Percentiles rank a stretch among this genome's conserved stretches.
Conservation (phyloP, 2,888 invertebrate genomes). For the Bugula neritina region DNA sequence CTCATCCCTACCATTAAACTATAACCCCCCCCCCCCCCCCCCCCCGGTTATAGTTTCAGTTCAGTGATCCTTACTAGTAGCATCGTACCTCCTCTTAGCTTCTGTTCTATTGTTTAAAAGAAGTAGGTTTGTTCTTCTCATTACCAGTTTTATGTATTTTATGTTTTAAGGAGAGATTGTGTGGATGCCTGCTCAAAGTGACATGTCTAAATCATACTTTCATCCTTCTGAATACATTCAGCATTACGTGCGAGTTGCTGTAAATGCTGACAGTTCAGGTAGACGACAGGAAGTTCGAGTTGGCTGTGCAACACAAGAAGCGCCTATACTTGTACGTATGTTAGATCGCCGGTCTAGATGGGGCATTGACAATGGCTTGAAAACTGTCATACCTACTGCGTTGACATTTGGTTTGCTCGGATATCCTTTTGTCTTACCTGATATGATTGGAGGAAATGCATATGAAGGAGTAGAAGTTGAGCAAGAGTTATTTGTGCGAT, state of each 20-base stretch:
- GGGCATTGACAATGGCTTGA: slow-evolving; percentile 69
- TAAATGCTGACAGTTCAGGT: slow-evolving; percentile 34
- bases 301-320: slow-evolving; percentile 72
- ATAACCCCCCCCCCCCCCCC: too few species aligned
- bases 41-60: too few species aligned
- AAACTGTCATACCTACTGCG: slow-evolving; percentile 77
- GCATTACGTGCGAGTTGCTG: slow-evolving; percentile 36
- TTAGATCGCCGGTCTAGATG: slow-evolving; percentile 81
- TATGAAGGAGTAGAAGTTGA: slow-evolving; percentile 37
- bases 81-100: too few species aligned
- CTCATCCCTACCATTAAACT: too few species aligned
- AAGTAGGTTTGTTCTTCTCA: too few species aligned
- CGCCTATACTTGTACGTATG: slow-evolving; percentile 79
- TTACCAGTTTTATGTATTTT: too few species aligned
- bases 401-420: slow-evolving; percentile 45
- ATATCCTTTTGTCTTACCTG: slow-evolving; percentile 82
- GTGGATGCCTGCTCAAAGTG: slow-evolving; percentile 35
- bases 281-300: slow-evolving; percentile 75
- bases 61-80: too few species aligned
- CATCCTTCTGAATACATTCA: slow-evolving; percentile 37
- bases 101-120: too few species aligned
- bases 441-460: slow-evolving; percentile 62
- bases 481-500: slow-evolving; percentile 63
- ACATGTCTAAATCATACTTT: slow-evolving; percentile 31
- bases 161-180: slow-evolving; percentile 34